Conservation (phyloP, 1,140 invertebrate genomes). For the Drosophila navojoa region DNA sequence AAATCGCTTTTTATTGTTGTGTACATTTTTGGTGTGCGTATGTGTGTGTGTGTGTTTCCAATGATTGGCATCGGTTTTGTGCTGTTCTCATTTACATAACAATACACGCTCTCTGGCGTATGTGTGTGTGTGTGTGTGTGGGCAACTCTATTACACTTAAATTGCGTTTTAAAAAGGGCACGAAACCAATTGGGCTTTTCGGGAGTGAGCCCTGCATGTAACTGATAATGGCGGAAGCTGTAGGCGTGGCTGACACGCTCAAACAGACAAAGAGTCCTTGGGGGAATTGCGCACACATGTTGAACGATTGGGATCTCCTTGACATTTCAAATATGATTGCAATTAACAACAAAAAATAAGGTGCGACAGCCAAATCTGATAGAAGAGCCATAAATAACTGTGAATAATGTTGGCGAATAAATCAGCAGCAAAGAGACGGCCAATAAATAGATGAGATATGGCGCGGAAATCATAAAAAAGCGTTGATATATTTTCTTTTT, state of each 20-base stretch:
- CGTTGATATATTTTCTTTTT: neutral
- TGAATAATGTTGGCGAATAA: constrained; percentile 6
- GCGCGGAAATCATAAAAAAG: no score
- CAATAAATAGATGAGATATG: neutral
- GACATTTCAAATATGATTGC: constrained; percentile 30
- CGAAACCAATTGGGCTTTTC: constrained; percentile 39
- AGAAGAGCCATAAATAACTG: constrained; percentile 13
- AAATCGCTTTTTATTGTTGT: constrained; percentile 79
- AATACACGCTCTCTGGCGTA: no score
- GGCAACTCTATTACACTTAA: constrained; percentile 79
- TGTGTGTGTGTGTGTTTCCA: constrained; percentile 47
- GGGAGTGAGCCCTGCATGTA: constrained; percentile 7
- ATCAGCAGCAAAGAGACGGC: constrained; percentile 5
- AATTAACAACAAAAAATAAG: constrained; percentile 37
- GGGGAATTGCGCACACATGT: constrained; percentile 58
- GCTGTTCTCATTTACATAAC: constrained; percentile 63
- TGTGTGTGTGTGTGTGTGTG: constrained; percentile 47
- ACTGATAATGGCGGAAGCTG: constrained; percentile 12
- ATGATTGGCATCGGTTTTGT: constrained; percentile 69
- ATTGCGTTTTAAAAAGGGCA: constrained; percentile 70
- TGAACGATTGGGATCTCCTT: constrained; percentile 70
- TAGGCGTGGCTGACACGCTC: neutral
- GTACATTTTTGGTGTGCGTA: constrained; percentile 63
- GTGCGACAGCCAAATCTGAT: constrained; percentile 19
- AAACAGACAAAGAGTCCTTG: constrained; percentile 38